These are phyloP conservation scores for Burhinus oedicnemus DNA, from an alignment of 2,113 vertebrate genomes.

Conservation along the genomic window DNA sequence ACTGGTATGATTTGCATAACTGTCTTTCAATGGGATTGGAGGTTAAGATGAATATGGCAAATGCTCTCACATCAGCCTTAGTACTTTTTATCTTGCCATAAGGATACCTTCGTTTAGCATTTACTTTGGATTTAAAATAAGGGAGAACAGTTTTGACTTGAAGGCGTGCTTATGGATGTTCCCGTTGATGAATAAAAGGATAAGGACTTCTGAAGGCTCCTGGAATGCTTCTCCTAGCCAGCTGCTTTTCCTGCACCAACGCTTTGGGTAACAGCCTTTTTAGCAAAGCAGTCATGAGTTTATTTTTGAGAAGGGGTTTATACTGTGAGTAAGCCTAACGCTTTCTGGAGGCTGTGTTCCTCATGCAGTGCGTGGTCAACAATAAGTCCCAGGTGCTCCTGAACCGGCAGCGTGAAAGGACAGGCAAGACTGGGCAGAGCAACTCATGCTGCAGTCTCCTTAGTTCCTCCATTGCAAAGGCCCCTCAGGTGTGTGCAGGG, in stretches of 20 bases:
- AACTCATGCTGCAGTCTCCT: background rate
- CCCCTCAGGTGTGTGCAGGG: background rate
- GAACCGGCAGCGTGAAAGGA: background rate
- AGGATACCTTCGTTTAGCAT: background rate
- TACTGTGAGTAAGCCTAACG: background rate
- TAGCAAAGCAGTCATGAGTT: background rate
- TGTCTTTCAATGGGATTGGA: background rate
- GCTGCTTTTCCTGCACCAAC: background rate
- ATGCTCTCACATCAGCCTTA: background rate
- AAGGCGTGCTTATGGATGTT: background rate
- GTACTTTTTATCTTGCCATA: background rate
- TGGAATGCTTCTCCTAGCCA: background rate
- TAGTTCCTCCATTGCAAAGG: background rate
- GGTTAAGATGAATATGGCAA: background rate
- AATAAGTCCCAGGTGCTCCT: background rate
- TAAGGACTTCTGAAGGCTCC: background rate
- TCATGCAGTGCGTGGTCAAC: background rate
- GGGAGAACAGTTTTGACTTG: background rate
- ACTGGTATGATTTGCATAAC: background rate
- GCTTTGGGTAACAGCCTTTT: background rate
- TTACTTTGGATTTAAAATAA: background rate
- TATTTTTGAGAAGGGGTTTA: background rate
- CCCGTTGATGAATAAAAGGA: background rate
- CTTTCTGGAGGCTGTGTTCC: background rate
- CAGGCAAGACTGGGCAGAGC: background rate